Percentiles rank a stretch among this genome's conserved stretches.
Evolutionary conservation across 1,140 invertebrate genomes (phyloP).

Genomic region (Bombus fervidus): DNA sequence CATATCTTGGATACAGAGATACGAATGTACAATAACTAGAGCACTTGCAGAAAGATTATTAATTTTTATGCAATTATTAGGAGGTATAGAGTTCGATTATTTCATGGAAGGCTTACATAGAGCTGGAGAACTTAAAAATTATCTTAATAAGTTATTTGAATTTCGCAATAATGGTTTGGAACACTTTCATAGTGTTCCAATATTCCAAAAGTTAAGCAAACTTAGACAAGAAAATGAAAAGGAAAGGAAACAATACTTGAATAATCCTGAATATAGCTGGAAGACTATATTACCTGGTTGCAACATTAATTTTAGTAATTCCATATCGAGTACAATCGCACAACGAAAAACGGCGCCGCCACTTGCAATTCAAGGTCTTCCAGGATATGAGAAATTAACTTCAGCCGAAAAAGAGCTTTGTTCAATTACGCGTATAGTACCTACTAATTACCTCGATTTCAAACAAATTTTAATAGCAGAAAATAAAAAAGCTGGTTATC

Average conservation of each 20-base stretch:
- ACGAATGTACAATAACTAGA: constrained; percentile 86
- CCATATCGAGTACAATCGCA: constrained; percentile 34
- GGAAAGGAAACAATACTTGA: constrained; percentile 83
- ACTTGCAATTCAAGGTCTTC: constrained; percentile 89
- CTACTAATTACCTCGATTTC: constrained; percentile 90
- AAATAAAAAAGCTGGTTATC: constrained; percentile 87
- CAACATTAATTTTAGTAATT: constrained; percentile 28
- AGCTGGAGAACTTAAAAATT: constrained; percentile 87
- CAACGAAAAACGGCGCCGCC: constrained; percentile 84
- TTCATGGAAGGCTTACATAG: constrained; percentile 89
- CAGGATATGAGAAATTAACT: constrained; percentile 90
- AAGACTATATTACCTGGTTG: constrained; percentile 66
- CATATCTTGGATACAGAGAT: constrained; percentile 85
- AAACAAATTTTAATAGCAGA: constrained; percentile 89
- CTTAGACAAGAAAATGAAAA: constrained; percentile 85
- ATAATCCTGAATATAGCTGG: constrained; percentile 79
- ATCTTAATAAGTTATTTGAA: constrained; percentile 85
- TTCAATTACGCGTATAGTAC: constrained; percentile 88
- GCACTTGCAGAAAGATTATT: constrained; percentile 85
- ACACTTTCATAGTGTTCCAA: constrained; percentile 85
- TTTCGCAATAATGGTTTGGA: constrained; percentile 89
- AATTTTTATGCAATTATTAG: constrained; percentile 88
- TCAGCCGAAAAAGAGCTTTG: constrained; percentile 89
- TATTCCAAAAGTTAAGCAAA: constrained; percentile 84
- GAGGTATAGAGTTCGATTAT: constrained; percentile 89